Evolutionary conservation across 1,140 invertebrate species (phyloP).

Genomic region (Bombus pyrosoma): DNA sequence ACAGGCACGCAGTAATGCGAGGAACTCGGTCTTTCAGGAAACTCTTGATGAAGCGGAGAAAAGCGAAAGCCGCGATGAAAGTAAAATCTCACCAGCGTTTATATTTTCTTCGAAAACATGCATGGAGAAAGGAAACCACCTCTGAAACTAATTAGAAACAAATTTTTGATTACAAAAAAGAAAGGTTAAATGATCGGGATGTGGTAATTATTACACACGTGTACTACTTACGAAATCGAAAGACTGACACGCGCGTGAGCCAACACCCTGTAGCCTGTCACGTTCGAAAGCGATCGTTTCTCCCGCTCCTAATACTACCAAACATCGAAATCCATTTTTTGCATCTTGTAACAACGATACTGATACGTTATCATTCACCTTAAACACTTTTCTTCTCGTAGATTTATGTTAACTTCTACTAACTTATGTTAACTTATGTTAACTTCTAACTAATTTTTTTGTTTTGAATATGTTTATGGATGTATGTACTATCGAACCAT

Average conservation of each 20-base stretch:
- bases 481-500: background rate
- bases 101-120: background rate
- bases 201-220: background rate
- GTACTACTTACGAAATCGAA: conserved; percentile 29
- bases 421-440: no score
- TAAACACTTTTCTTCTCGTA: background rate
- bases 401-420: background rate
- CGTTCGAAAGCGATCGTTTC: conserved; percentile 21
- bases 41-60: conserved; percentile 19
- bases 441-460: background rate
- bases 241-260: background rate
- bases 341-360: background rate
- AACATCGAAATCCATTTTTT: background rate
- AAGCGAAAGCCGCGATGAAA: conserved; percentile 52
- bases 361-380: background rate
- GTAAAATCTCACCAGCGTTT: conserved; percentile 21
- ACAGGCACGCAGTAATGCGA: background rate
- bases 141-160: no score
- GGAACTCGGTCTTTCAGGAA: conserved; percentile 19
- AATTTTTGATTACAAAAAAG: no score
- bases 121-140: no score
- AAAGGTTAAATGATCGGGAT: background rate
- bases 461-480: background rate
- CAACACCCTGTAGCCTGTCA: conserved; percentile 52
- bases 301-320: background rate